Conservation (phyloP, 2,797 vertebrate species). For the Pyrocephalus nanus region DNA sequence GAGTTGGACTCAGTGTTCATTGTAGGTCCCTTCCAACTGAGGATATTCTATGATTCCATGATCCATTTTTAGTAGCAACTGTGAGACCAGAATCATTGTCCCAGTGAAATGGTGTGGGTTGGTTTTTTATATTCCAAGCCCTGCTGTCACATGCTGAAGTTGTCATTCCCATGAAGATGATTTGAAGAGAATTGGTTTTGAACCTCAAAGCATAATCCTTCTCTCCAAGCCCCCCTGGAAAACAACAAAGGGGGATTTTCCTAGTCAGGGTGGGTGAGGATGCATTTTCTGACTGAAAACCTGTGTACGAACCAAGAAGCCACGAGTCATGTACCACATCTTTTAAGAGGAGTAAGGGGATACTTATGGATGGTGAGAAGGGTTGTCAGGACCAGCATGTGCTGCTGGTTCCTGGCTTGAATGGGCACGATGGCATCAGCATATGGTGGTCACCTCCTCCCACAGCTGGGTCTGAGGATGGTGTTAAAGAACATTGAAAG, state of each 20-base stretch:
- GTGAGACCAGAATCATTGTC: background rate
- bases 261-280: rapidly evolving
- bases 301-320: background rate
- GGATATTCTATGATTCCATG: background rate
- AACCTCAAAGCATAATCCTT: background rate
- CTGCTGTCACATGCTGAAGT: background rate
- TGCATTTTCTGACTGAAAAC: background rate
- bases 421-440: rapidly evolving
- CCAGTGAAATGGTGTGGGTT: background rate
- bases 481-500: background rate
- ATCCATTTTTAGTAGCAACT: background rate
- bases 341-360: background rate
- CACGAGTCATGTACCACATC: rapidly evolving
- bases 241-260: background rate
- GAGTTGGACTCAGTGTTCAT: background rate
- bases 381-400: background rate
- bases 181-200: background rate
- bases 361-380: background rate
- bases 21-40: background rate
- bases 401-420: background rate
- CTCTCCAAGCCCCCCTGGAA: background rate
- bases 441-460: background rate
- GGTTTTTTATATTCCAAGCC: background rate
- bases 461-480: rapidly evolving
- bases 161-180: background rate